Percentiles rank a stretch among this genome's conserved stretches.
Conservation (phyloP, 1,140 invertebrate species). For the Belonocnema kinseyi region DNA sequence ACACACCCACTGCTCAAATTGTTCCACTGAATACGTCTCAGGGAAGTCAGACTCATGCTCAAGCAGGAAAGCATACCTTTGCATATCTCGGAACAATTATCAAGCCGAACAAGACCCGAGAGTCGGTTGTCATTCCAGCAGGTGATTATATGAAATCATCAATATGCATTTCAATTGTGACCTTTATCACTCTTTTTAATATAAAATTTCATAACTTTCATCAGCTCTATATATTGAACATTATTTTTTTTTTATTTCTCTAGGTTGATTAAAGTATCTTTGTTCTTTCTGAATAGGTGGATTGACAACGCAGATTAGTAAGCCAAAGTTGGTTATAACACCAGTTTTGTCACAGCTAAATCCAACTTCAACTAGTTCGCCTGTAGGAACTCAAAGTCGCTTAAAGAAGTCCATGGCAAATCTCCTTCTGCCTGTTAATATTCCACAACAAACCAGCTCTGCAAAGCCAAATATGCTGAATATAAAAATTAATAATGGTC, state of each 20-base stretch:
- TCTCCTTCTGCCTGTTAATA: slow-evolving; percentile 73
- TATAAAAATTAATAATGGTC: slow-evolving; percentile 77
- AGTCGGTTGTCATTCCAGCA: slow-evolving; percentile 68
- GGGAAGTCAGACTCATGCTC: slow-evolving; percentile 61
- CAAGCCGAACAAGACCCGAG: slow-evolving; percentile 68
- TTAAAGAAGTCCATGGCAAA: slow-evolving; percentile 71
- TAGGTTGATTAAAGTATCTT: not conserved
- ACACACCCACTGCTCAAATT: slow-evolving; percentile 69
- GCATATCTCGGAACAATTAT: slow-evolving; percentile 72
- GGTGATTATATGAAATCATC: slow-evolving; percentile 52
- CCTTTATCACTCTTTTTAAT: slow-evolving; percentile 34
- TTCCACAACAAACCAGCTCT: slow-evolving; percentile 67
- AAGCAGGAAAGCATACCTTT: slow-evolving; percentile 69
- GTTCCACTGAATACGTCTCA: slow-evolving; percentile 65
- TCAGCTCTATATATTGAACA: not conserved
- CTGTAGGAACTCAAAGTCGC: slow-evolving; percentile 68
- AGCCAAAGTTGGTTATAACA: slow-evolving; percentile 75
- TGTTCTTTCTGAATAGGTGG: slow-evolving; percentile 50
- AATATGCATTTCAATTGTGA: slow-evolving; percentile 28
- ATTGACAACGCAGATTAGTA: slow-evolving; percentile 67
- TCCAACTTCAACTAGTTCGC: slow-evolving; percentile 70
- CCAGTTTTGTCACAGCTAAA: slow-evolving; percentile 71
- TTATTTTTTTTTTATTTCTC: slow-evolving; percentile 3
- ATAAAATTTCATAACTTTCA: too few species aligned
- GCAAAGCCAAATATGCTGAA: slow-evolving; percentile 75